Conservation (phyloP, 1,140 invertebrate species). For the Ganaspis sp. region DNA sequence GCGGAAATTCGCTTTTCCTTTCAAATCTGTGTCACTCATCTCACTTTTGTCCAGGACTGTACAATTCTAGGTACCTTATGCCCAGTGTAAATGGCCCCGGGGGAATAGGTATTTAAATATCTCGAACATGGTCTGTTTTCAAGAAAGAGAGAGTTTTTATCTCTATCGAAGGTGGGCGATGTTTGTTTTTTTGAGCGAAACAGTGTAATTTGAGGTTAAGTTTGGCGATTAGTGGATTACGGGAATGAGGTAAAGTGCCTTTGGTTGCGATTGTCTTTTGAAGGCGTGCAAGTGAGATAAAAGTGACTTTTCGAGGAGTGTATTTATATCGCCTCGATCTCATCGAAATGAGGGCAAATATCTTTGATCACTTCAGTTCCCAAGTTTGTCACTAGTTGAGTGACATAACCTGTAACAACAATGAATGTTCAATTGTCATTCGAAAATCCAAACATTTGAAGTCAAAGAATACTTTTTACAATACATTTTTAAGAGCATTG, state of each 20-base stretch:
- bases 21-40: conserved; percentile 65
- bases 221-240: background rate
- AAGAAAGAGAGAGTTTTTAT: background rate
- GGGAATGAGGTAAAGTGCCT: background rate
- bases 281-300: background rate
- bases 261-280: background rate
- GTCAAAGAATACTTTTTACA: too few relatives aligned
- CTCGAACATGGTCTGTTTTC: background rate
- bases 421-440: background rate
- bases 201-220: background rate
- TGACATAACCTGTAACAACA: conserved; percentile 23
- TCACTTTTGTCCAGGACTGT: conserved; percentile 64
- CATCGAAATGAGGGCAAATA: background rate
- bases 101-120: background rate
- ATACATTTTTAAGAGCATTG: too few relatives aligned
- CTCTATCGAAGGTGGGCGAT: too few relatives aligned
- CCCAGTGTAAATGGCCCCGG: background rate
- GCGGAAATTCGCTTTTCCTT: conserved; percentile 42
- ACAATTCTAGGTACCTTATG: conserved; percentile 43
- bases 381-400: background rate
- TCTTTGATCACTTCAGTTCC: background rate
- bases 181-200: background rate
- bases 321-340: conserved; percentile 3
- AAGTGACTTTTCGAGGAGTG: background rate
- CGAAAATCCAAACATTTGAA: too few relatives aligned